Evolutionary conservation across 2,797 vertebrate species (phyloP).

Genomic region (Gymnothorax javanicus): DNA sequence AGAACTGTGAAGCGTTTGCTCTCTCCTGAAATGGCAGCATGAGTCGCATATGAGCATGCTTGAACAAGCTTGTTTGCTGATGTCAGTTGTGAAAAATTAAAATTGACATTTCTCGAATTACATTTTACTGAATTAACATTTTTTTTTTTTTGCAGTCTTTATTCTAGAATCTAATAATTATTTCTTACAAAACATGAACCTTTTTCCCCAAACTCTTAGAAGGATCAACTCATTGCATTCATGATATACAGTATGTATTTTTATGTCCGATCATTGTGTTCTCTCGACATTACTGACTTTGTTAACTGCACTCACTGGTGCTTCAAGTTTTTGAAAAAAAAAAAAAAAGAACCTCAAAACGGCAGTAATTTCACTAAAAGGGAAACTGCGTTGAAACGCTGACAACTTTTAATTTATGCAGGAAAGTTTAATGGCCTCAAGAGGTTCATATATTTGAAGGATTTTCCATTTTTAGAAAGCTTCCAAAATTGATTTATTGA

Average conservation of each 20-base stretch:
- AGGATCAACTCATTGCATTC: neutral
- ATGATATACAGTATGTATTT: neutral
- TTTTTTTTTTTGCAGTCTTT: neutral
- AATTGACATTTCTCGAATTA: too few species aligned
- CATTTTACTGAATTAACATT: neutral
- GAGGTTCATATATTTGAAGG: neutral
- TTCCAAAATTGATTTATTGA: constrained; percentile 21
- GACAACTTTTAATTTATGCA: constrained; percentile 2
- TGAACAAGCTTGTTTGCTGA: too few species aligned
- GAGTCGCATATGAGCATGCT: too few species aligned
- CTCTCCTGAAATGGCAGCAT: too few species aligned
- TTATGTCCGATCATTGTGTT: neutral
- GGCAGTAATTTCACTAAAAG: neutral
- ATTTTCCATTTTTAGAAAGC: constrained; percentile 29
- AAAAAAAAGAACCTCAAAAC: neutral
- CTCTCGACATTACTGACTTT: neutral
- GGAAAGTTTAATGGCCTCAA: constrained; percentile 10
- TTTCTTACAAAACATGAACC: neutral
- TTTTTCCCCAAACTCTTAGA: neutral
- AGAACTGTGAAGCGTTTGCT: too few species aligned
- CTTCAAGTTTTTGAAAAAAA: neutral
- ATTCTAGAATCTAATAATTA: neutral
- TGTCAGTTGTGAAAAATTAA: too few species aligned
- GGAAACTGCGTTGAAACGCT: neutral
- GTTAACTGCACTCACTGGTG: neutral